Conservation (phyloP, 2,113 vertebrate genomes). For the Oxyura jamaicensis region DNA sequence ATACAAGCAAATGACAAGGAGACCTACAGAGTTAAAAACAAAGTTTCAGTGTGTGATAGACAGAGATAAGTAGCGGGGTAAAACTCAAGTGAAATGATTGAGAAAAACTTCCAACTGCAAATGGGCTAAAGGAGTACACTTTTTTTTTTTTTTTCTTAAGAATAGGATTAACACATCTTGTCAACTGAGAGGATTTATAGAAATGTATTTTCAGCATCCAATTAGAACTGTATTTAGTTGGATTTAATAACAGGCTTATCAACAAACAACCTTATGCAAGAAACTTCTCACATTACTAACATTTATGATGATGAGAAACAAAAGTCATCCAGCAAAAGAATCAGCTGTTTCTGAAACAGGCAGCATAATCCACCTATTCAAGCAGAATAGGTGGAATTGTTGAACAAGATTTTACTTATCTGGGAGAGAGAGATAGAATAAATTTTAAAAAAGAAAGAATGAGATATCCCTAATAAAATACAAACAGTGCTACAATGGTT, state of each 20-base stretch:
- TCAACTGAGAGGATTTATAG: not conserved
- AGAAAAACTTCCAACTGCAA: not conserved
- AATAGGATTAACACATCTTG: not conserved
- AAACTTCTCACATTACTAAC: not conserved
- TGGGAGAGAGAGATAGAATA: not conserved
- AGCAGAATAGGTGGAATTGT: not conserved
- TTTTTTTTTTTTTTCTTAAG: not conserved
- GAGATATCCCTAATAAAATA: not conserved
- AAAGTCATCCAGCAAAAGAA: constrained; percentile 27
- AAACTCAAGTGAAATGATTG: not conserved
- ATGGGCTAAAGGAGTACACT: not conserved
- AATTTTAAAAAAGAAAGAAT: not conserved
- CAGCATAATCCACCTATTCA: not conserved
- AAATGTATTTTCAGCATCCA: not conserved
- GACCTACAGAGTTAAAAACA: not conserved
- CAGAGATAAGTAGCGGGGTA: not conserved
- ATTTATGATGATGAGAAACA: not conserved
- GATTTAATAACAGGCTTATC: not conserved
- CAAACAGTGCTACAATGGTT: not conserved
- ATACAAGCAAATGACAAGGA: not conserved
- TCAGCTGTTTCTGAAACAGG: not conserved
- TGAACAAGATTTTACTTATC: not conserved
- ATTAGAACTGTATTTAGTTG: not conserved
- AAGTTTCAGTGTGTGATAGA: not conserved
- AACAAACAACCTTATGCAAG: not conserved